These are phyloP conservation scores for Stichodactyla mertensii DNA, from an alignment of 64 coral and sea anemone species.

Conservation along the genomic window DNA sequence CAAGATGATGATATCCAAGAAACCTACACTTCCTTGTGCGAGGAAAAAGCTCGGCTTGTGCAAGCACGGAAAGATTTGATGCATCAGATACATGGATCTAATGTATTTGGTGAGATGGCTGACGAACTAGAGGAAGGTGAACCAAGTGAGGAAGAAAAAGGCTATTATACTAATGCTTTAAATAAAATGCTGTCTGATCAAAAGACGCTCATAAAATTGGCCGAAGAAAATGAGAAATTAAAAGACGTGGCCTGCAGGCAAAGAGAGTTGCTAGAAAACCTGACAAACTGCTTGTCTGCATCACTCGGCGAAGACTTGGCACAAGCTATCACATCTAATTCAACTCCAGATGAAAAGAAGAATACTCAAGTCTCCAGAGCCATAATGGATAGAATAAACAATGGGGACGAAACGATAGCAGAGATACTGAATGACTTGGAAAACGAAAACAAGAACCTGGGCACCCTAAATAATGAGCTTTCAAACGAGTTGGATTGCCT, in stretches of 20 bases:
- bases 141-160: constrained; percentile 27
- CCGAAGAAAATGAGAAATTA: constrained; percentile 47
- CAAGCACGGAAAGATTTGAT: constrained; percentile 20
- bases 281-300: constrained; percentile 18
- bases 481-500: constrained; percentile 38
- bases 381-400: constrained; percentile 32
- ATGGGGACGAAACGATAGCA: constrained; percentile 34
- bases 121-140: neutral
- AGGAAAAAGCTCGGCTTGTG: constrained; percentile 28
- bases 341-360: neutral
- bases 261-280: constrained; percentile 25
- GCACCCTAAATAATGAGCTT: constrained; percentile 36
- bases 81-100: constrained; percentile 22
- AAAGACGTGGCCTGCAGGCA: constrained; percentile 36
- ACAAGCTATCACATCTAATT: constrained; percentile 5
- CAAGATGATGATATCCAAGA: constrained; percentile 68
- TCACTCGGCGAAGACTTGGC: constrained; percentile 46
- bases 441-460: constrained; percentile 47
- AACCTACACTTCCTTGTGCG: constrained; percentile 28
- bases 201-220: constrained; percentile 56
- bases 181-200: constrained; percentile 35
- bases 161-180: constrained; percentile 31
- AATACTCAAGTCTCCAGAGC: neutral
- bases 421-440: constrained; percentile 39
- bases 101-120: constrained; percentile 7